Percentiles rank a stretch among this genome's conserved stretches.
Evolutionary conservation across 2,797 vertebrate species (phyloP).

Genomic region (Kryptopterus vitreolus): DNA sequence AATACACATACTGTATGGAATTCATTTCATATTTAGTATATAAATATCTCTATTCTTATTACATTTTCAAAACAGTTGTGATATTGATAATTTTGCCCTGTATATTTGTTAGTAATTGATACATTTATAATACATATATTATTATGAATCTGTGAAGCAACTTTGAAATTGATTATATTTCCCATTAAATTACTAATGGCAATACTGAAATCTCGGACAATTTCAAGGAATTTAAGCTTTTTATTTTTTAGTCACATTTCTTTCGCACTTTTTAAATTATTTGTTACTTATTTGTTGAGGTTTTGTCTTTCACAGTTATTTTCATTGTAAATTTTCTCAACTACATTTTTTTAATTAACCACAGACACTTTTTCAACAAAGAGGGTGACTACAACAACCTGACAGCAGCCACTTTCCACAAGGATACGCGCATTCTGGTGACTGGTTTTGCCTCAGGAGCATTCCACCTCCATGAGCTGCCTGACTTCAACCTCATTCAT

Average conservation of each 20-base stretch:
- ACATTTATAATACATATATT: too few species aligned
- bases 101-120: too few species aligned
- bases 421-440: conserved; percentile 84
- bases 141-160: too few species aligned
- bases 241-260: not conserved
- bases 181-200: too few species aligned
- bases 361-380: conserved; percentile 93
- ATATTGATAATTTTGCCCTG: too few species aligned
- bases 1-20: too few species aligned
- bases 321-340: not conserved
- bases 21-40: too few species aligned
- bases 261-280: not conserved
- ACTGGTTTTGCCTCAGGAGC: conserved; percentile 91
- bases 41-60: too few species aligned
- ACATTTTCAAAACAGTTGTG: too few species aligned
- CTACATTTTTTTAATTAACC: not conserved
- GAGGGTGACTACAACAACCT: conserved; percentile 90
- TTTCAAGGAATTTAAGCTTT: not conserved
- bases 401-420: conserved; percentile 87
- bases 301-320: not conserved
- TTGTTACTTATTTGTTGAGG: not conserved
- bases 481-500: conserved; percentile 92
- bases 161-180: too few species aligned
- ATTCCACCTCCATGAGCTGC: conserved; percentile 97
- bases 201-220: too few species aligned